Evolutionary conservation across 2,888 invertebrate genomes (phyloP).

Genomic region (Scaptodrosophila latifasciaeformis): DNA sequence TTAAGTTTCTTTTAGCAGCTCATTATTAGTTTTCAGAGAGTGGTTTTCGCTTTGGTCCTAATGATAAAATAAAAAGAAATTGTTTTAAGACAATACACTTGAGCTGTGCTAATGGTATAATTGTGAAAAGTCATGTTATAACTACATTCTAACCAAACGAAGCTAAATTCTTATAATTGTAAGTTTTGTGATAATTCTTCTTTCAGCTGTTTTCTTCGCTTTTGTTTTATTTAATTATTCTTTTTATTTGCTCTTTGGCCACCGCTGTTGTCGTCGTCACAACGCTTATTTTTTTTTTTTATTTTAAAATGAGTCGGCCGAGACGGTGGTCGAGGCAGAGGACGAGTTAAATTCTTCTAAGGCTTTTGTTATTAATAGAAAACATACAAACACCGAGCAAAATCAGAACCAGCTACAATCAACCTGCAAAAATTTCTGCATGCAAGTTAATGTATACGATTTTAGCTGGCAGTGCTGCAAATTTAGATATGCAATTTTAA

Average conservation of each 20-base stretch:
- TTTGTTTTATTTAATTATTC: conserved; percentile 1
- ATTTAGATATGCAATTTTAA: no score
- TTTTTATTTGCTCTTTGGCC: conserved; percentile 33
- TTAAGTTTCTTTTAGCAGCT: no score
- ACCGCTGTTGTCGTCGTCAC: conserved; percentile 37
- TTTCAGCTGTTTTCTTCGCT: conserved; percentile 2
- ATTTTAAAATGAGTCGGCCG: no score
- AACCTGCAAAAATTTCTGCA: conserved; percentile 4
- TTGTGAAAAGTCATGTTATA: no score
- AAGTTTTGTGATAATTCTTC: background rate
- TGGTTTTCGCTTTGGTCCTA: no score
- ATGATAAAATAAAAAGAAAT: no score
- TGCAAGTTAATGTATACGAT: conserved; percentile 26
- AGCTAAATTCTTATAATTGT: no score
- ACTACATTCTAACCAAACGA: no score
- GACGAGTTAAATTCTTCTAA: conserved; percentile 54
- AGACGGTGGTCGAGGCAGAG: no score
- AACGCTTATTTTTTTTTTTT: background rate
- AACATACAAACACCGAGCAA: conserved; percentile 58
- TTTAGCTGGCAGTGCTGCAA: conserved; percentile 6
- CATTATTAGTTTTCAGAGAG: no score
- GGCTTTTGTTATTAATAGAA: conserved; percentile 72
- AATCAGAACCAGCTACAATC: conserved; percentile 26
- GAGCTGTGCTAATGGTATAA: no score
- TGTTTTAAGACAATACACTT: no score